Base-by-base conservation (phyloP, 2,797 vertebrate genomes). In the Esox masquinongy region DNA sequence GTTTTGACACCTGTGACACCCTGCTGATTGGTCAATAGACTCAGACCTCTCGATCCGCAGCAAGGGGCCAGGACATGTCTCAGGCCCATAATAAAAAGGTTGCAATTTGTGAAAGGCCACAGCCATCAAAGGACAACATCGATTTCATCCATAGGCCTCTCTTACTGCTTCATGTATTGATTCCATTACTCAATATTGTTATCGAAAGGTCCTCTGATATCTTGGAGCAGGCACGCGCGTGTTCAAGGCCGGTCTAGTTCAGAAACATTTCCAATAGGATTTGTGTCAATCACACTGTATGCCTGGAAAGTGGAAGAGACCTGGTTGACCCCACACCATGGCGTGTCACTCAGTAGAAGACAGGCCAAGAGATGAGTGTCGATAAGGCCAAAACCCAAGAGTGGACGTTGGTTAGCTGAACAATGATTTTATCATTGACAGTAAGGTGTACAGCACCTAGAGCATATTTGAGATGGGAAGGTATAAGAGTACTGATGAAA, bases 1-100 rank as follows among this genome's bases (percentile, higher is more conserved):
- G 82, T 88, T 90, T 90, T 83, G 92, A 93, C 91, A 92, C 92
- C 90, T 89, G 88, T 91, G 91, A 92, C 87, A 85, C 80, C 1
- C 72, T 70, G 14, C 61, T 51, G 76, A 63, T 85, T 31, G 73
- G 78, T 67, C 34, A 24, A 77, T 7, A 9, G 74, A 82, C 84
- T 77, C 64, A 22, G 34, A 49, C 74, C 79, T 50, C 56, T 24
- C 22, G 67, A 79, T 34, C 77, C 74, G 77, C 79, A 80, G 69
- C 81, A 87, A 80, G 84, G 77, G 79, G 53, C 68, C 76, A 19
- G 43, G 49, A 76, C 67, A 83, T 15, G 77, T 87, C 79, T 89
- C 72, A 68, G 4, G 90, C 87, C 92, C 86, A 90, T 92, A 91
- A 85, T 87, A 90, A 90, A 92, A 93, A 92, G 88, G 88, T 91